Percentiles rank a stretch among this genome's conserved stretches.
phyloP scores from a whole-genome alignment of 2,888 invertebrate genomes.

The Ochropleura leucogaster region DNA sequence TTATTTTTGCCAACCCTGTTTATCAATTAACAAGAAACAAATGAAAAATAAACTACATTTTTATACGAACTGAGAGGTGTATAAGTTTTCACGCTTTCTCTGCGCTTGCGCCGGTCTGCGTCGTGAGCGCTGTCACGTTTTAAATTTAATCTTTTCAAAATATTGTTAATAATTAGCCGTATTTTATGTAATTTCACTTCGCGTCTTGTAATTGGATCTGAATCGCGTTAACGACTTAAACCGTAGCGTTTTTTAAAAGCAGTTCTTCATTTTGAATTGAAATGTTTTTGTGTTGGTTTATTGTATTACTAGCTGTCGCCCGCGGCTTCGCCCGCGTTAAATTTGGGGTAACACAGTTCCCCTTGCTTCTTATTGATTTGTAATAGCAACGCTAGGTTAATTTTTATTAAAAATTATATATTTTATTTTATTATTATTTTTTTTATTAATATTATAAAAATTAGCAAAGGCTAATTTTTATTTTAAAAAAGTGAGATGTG shows the following conservation, averaged over 20 bases:
- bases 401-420: no score
- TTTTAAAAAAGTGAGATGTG: no score
- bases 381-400: no score
- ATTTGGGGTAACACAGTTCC: no score
- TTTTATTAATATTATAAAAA: no score
- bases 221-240: conserved; percentile 28
- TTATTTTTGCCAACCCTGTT: conserved; percentile 48
- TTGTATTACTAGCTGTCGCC: no score
- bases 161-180: conserved; percentile 68
- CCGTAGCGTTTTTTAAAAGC: neutral
- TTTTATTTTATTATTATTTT: no score
- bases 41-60: conserved; percentile 68
- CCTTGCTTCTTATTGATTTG: no score
- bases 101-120: conserved; percentile 58
- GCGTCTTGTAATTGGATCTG: conserved; percentile 36
- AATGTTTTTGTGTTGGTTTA: neutral
- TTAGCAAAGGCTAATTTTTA: no score
- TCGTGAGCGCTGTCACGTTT: conserved; percentile 69
- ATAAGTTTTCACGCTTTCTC: conserved; percentile 84
- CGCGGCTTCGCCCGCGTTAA: no score
- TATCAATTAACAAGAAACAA: conserved; percentile 77
- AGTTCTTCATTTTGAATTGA: neutral
- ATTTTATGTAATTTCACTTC: conserved; percentile 60
- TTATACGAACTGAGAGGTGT: conserved; percentile 67
- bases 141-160: conserved; percentile 71